These are phyloP conservation scores for Cheilosia scutellata DNA, from an alignment of 2,888 invertebrate species.

Conservation along the genomic window DNA sequence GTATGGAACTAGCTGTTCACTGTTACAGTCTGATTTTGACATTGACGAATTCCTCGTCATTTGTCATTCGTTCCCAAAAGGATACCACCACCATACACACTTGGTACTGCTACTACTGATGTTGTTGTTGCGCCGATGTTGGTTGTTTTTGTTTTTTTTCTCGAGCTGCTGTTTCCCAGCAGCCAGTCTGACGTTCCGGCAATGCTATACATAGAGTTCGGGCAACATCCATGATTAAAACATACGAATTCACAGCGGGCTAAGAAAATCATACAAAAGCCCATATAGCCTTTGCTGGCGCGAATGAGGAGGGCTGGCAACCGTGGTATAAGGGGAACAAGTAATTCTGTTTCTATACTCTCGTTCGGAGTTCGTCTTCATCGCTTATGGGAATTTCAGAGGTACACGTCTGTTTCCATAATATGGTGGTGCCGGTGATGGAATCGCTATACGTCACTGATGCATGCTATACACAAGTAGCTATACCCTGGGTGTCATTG, in stretches of 20 bases:
- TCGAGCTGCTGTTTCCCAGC: conserved; percentile 60
- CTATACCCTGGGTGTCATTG: conserved; percentile 52
- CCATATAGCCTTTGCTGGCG: conserved; percentile 45
- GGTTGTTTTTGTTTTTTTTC: conserved; percentile 58
- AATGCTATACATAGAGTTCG: conserved; percentile 43
- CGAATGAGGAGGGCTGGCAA: conserved; percentile 33
- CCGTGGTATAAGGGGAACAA: conserved; percentile 35
- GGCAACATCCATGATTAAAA: conserved; percentile 72
- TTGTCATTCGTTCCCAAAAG: conserved; percentile 84
- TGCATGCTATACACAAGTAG: conserved; percentile 23
- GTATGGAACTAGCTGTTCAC: conserved; percentile 79
- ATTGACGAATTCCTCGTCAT: conserved; percentile 84
- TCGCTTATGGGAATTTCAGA: conserved; percentile 71
- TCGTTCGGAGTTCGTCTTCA: conserved; percentile 42
- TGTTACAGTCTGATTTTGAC: conserved; percentile 85
- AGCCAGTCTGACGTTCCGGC: conserved; percentile 64
- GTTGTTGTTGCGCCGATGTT: conserved; percentile 33
- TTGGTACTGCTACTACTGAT: conserved; percentile 43
- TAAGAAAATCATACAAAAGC: conserved; percentile 64
- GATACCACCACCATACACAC: conserved; percentile 75
- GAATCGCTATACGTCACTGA: conserved; percentile 57
- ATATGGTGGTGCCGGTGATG: conserved; percentile 49
- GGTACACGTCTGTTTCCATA: conserved; percentile 13
- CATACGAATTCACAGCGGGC: conserved; percentile 73
- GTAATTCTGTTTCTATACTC: conserved; percentile 29